These are phyloP conservation scores for Cavia aperea DNA, from an alignment of 2,113 vertebrate species.

Conservation along the genomic window DNA sequence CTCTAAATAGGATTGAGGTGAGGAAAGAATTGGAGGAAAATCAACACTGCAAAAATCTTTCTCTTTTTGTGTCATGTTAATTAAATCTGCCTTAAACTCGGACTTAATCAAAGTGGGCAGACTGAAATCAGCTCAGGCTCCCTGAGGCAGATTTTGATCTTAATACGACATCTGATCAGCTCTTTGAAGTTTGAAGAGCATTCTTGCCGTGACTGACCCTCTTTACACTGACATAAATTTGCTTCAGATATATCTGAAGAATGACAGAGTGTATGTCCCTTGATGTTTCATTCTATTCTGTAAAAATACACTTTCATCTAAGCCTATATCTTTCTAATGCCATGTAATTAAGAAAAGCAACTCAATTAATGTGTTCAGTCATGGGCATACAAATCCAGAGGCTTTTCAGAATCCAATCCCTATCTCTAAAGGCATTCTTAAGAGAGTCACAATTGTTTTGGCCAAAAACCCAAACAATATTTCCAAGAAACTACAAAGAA, in stretches of 20 bases:
- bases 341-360: slow-evolving; percentile 70
- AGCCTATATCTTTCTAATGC: slow-evolving; percentile 55
- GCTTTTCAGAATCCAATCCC: not conserved
- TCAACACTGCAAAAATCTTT: slow-evolving; percentile 16
- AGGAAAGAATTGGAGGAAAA: slow-evolving; percentile 36
- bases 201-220: not conserved
- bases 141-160: slow-evolving; percentile 46
- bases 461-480: not conserved
- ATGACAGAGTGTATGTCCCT: not conserved
- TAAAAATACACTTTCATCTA: slow-evolving; percentile 48
- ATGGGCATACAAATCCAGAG: not conserved
- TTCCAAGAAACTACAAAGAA: not conserved
- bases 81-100: slow-evolving; percentile 26
- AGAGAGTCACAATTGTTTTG: not conserved
- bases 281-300: slow-evolving; percentile 50
- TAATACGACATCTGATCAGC: slow-evolving; percentile 29
- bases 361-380: slow-evolving; percentile 67
- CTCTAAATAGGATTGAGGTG: not conserved
- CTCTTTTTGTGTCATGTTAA: slow-evolving; percentile 41
- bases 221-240: slow-evolving; percentile 37
- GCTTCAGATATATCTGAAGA: not conserved
- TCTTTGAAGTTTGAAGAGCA: slow-evolving; percentile 43
- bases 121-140: not conserved
- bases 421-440: slow-evolving; percentile 18
- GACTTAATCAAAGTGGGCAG: slow-evolving; percentile 19